phyloP scores from a whole-genome alignment of 2,888 invertebrate species.

The Mythimna ferrago region DNA sequence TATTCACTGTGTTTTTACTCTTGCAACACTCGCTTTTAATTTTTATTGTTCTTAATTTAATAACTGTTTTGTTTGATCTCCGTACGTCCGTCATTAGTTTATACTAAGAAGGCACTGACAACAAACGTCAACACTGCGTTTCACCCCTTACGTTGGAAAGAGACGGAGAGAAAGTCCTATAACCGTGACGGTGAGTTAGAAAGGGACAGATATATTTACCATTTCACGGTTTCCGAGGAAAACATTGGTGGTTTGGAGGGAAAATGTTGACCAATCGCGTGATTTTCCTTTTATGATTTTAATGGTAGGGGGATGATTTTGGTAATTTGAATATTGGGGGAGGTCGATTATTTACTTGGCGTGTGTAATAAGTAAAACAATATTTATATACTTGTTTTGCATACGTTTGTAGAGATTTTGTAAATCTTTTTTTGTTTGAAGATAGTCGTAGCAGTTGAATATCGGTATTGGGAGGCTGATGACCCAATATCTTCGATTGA shows the following conservation, averaged over 20 bases:
- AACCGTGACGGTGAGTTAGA: conserved; percentile 65
- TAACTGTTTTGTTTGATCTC: conserved; percentile 66
- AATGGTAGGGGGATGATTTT: conserved; percentile 65
- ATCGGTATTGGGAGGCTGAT: too few species aligned
- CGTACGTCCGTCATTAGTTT: conserved; percentile 85
- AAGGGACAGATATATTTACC: conserved; percentile 75
- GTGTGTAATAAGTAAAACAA: conserved; percentile 39
- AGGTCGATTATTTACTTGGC: conserved; percentile 55
- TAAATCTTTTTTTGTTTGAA: too few species aligned
- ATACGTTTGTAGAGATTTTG: conserved; percentile 24
- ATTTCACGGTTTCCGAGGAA: conserved; percentile 80
- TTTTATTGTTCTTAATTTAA: conserved; percentile 60
- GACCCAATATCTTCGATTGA: too few species aligned
- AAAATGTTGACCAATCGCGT: conserved; percentile 77
- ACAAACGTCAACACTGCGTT: conserved; percentile 71
- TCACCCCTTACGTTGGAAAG: conserved; percentile 81
- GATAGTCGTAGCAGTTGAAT: too few species aligned
- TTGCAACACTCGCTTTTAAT: conserved; percentile 32
- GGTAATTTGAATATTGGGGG: conserved; percentile 71
- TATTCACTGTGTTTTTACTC: conserved; percentile 39
- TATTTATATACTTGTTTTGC: conserved; percentile 27
- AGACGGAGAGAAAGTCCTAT: conserved; percentile 64
- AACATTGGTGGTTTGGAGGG: conserved; percentile 76
- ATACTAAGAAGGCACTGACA: conserved; percentile 86
- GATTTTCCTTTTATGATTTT: conserved; percentile 52